A percentile compares a stretch with the other conserved stretches of the same genome.
phyloP scores from a whole-genome alignment of 2,888 invertebrate genomes.

The Drosophila austrosaltans region DNA sequence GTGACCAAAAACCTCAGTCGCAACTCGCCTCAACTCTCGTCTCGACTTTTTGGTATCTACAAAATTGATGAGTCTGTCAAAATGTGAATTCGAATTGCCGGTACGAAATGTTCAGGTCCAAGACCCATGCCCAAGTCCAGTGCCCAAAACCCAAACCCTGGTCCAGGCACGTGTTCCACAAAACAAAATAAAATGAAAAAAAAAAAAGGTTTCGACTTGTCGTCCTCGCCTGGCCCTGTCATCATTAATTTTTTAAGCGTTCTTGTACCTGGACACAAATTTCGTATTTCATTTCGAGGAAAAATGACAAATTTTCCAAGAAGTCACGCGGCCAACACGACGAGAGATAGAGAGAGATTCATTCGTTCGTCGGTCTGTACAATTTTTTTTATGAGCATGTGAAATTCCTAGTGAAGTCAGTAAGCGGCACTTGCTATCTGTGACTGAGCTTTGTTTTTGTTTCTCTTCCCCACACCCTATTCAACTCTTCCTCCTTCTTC shows the following conservation, averaged over 20 bases:
- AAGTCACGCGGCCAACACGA: slow-evolving; percentile 56
- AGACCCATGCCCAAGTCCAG: background rate
- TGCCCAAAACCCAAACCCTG: background rate
- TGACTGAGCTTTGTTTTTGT: slow-evolving; percentile 58
- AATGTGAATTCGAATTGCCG: slow-evolving; percentile 76
- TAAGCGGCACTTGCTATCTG: slow-evolving; percentile 73
- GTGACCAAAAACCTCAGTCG: slow-evolving; percentile 15
- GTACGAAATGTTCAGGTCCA: slow-evolving; percentile 10
- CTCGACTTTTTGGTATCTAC: slow-evolving; percentile 61
- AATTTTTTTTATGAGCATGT: slow-evolving; percentile 70
- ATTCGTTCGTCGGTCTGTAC: background rate
- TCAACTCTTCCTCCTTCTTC: background rate
- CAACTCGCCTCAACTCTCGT: background rate
- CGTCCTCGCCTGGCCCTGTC: slow-evolving; percentile 52
- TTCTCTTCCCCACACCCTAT: no score
- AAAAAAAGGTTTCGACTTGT: slow-evolving; percentile 30
- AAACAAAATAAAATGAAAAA: background rate
- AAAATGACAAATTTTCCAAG: slow-evolving; percentile 73
- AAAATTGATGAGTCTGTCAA: slow-evolving; percentile 79
- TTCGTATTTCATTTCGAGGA: slow-evolving; percentile 57
- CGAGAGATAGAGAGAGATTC: background rate
- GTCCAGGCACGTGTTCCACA: slow-evolving; percentile 64
- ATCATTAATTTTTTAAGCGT: slow-evolving; percentile 76
- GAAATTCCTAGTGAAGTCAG: slow-evolving; percentile 71
- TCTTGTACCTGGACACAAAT: slow-evolving; percentile 45